Percentiles rank a stretch among this genome's conserved stretches.
Evolutionary conservation across 1,140 invertebrate species (phyloP).

Genomic region (Caenorhabditis latens): DNA sequence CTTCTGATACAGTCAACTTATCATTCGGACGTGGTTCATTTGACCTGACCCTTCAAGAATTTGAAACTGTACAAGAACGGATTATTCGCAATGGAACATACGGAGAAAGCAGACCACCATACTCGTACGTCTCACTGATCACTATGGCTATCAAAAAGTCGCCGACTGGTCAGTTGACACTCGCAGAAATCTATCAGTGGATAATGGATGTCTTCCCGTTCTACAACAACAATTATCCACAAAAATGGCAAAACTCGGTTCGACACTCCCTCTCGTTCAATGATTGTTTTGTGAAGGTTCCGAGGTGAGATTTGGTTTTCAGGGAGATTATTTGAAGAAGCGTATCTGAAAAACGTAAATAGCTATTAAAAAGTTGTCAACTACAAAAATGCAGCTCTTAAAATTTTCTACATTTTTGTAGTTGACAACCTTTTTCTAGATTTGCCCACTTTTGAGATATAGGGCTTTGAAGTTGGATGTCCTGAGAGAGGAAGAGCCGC

Average conservation of each 20-base stretch:
- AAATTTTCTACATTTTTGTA: no score
- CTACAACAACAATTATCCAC: conserved; percentile 95
- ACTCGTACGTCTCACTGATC: conserved; percentile 98
- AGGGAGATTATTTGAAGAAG: no score
- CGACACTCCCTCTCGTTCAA: conserved; percentile 93
- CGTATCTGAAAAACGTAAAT: no score
- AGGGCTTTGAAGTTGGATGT: no score
- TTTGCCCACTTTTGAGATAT: no score
- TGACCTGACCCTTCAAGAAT: conserved; percentile 9
- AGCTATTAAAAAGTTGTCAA: no score
- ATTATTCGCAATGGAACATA: conserved; percentile 85
- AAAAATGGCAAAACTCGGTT: conserved; percentile 98
- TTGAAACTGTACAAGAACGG: conserved; percentile 70
- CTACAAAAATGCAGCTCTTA: no score
- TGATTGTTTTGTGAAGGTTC: conserved; percentile 99
- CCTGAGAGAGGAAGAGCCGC: no score
- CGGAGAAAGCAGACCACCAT: conserved; percentile 97
- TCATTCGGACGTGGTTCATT: not conserved
- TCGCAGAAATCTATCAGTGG: conserved; percentile 99
- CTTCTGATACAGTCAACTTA: not conserved
- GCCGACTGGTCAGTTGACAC: conserved; percentile 93
- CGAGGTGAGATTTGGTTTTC: conserved; percentile 81
- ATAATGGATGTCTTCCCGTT: conserved; percentile 99
- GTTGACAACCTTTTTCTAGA: no score
- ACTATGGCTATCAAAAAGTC: conserved; percentile 99